Percentiles rank a stretch among this genome's conserved stretches.
Conservation (phyloP, 2,888 invertebrate species). For the Argyresthia albistria region DNA sequence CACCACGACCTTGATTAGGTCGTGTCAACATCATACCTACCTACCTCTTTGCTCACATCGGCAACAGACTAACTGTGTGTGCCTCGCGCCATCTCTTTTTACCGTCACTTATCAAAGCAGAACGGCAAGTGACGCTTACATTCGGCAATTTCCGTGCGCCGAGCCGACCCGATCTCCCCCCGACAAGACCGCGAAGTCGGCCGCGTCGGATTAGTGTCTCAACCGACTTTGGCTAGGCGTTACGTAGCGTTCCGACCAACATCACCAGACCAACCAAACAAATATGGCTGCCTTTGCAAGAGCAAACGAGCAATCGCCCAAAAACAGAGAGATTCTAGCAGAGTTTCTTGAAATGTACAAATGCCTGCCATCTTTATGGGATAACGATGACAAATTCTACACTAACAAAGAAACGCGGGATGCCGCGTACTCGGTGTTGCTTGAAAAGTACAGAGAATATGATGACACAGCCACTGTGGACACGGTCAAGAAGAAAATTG, state of each 20-base stretch:
- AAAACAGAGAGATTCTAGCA: neutral
- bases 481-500: conserved; percentile 19
- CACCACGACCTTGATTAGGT: too few relatives aligned
- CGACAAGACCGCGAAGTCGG: neutral
- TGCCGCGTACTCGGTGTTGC: conserved; percentile 14
- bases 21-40: too few relatives aligned
- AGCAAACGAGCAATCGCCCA: too few relatives aligned
- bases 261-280: too few relatives aligned
- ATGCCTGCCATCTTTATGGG: conserved; percentile 19
- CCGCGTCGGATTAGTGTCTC: neutral
- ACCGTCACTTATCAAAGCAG: too few relatives aligned
- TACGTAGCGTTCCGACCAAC: too few relatives aligned
- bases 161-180: neutral
- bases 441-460: conserved; percentile 15
- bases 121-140: too few relatives aligned
- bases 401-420: conserved; percentile 10
- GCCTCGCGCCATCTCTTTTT: too few relatives aligned
- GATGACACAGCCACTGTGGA: conserved; percentile 10
- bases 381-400: conserved; percentile 15
- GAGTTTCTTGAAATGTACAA: conserved; percentile 12
- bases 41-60: too few relatives aligned
- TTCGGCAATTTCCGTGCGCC: conserved; percentile 1
- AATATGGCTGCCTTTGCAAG: too few relatives aligned
- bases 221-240: neutral
- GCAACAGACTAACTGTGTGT: too few relatives aligned